Percentiles rank a stretch among this genome's conserved stretches.
These are phyloP conservation scores for Tinea semifulvella DNA, from an alignment of 2,888 invertebrate species.

Conservation along the genomic window DNA sequence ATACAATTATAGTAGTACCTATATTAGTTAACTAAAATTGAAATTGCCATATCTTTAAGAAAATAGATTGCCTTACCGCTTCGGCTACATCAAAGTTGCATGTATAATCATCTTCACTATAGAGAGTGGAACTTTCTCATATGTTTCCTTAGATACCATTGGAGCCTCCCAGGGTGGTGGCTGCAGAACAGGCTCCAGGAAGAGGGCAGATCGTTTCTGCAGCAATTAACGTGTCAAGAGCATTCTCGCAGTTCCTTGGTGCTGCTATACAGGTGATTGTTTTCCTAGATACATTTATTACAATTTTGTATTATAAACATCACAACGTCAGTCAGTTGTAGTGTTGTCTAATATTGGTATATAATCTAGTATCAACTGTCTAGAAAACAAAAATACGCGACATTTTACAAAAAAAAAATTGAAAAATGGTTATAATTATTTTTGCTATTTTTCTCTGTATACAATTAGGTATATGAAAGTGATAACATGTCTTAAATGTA, in stretches of 20 bases:
- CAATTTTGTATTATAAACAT: not conserved
- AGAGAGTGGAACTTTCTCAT: not conserved
- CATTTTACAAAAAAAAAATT: no score
- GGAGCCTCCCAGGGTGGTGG: slow-evolving; percentile 54
- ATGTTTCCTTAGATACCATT: slow-evolving; percentile 43
- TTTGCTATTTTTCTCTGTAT: no score
- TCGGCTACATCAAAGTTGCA: not conserved
- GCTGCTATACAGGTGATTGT: slow-evolving; percentile 75
- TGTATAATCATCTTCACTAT: not conserved
- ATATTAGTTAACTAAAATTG: no score
- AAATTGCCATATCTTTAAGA: no score
- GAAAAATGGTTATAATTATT: no score
- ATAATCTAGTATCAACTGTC: no score
- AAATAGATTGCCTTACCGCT: slow-evolving; percentile 1
- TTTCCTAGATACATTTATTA: not conserved
- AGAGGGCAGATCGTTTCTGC: slow-evolving; percentile 71
- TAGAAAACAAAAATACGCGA: no score
- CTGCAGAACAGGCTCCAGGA: slow-evolving; percentile 43
- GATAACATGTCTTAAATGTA: no score
- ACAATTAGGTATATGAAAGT: no score
- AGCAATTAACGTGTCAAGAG: slow-evolving; percentile 79
- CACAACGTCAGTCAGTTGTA: not conserved
- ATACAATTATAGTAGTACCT: no score
- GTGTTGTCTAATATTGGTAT: no score
- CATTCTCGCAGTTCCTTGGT: slow-evolving; percentile 80